Conservation (phyloP, 2,797 vertebrate genomes). For the Falco concolor region DNA sequence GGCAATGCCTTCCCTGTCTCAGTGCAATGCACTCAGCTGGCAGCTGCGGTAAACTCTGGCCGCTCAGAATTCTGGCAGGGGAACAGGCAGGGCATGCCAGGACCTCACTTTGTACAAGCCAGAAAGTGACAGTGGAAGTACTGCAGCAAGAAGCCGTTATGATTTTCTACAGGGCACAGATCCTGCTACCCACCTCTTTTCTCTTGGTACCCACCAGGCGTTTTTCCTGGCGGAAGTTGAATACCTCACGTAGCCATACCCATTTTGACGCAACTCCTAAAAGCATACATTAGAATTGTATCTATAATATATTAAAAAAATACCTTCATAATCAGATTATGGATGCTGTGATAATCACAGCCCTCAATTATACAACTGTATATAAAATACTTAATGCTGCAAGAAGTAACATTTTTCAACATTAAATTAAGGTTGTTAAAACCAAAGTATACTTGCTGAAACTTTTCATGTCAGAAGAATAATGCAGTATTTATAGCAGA, state of each 20-base stretch:
- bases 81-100: neutral
- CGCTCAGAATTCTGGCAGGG: neutral
- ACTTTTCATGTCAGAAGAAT: neutral
- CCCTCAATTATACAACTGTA: neutral
- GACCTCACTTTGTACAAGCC: neutral
- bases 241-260: neutral
- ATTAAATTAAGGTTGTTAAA: slow-evolving; percentile 10
- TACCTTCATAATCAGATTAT: neutral
- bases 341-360: neutral
- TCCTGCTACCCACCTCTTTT: neutral
- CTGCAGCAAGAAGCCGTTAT: neutral
- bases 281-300: neutral
- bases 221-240: neutral
- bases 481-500: slow-evolving; percentile 21
- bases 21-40: neutral
- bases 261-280: neutral
- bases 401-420: slow-evolving; percentile 6
- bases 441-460: neutral
- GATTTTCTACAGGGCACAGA: neutral
- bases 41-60: slow-evolving; percentile 8
- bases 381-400: neutral
- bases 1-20: neutral
- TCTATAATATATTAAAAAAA: neutral
- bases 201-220: neutral
- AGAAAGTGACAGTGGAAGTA: neutral